Evolutionary conservation across 2,888 invertebrate species (phyloP).

Genomic region (Drosophila fulvimacula): DNA sequence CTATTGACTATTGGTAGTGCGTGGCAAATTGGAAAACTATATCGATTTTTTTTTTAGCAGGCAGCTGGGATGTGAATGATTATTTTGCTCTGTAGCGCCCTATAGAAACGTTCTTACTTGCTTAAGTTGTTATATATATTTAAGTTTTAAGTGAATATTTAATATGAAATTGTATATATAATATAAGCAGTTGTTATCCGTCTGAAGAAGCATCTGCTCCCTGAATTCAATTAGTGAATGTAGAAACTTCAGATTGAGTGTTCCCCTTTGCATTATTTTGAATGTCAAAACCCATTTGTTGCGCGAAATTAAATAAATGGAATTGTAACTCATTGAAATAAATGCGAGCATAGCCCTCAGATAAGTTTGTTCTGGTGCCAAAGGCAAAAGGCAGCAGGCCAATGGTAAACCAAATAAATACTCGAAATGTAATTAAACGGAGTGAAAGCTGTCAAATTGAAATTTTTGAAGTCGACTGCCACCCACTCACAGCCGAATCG

Average conservation of each 20-base stretch:
- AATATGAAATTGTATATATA: too few relatives aligned
- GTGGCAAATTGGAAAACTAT: too few relatives aligned
- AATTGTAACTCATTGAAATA: conserved; percentile 26
- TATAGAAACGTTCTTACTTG: too few relatives aligned
- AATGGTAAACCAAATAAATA: conserved; percentile 1
- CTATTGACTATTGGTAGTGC: too few relatives aligned
- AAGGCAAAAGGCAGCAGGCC: conserved; percentile 1
- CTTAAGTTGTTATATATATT: too few relatives aligned
- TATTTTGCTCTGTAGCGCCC: too few relatives aligned
- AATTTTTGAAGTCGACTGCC: conserved; percentile 5
- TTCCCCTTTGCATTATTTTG: neutral
- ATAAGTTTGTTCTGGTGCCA: conserved; percentile 12
- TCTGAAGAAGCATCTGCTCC: neutral
- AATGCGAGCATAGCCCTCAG: conserved; percentile 4
- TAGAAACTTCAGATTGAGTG: neutral
- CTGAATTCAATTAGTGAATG: conserved; percentile 7
- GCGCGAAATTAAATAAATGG: conserved; percentile 29
- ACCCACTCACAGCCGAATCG: conserved; percentile 28
- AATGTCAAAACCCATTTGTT: conserved; percentile 21
- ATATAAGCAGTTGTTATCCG: neutral
- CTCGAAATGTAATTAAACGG: conserved; percentile 32
- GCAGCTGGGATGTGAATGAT: too few relatives aligned
- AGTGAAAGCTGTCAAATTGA: conserved; percentile 23
- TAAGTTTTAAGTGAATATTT: too few relatives aligned
- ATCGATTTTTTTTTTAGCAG: too few relatives aligned